Evolutionary conservation across 23 tunicate genomes (phyloP).

Genomic region (Trididemnum clinides): DNA sequence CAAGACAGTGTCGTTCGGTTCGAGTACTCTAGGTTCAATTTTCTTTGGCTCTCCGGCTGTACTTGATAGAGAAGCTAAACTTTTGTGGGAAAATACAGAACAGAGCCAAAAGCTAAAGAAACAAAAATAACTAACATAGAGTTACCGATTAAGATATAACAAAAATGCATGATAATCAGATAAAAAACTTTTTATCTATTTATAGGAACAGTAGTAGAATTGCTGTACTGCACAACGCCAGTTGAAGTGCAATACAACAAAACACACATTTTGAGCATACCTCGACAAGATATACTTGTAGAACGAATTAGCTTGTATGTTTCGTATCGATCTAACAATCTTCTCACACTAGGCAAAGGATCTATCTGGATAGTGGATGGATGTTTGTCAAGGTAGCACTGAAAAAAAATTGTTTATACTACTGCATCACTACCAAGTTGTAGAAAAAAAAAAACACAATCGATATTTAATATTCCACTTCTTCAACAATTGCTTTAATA

Average conservation of each 20-base stretch:
- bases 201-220: background rate
- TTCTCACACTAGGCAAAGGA: constrained; percentile 70
- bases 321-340: constrained; percentile 66
- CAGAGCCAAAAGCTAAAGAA: no score
- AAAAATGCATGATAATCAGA: background rate
- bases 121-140: no score
- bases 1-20: no score
- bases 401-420: no score
- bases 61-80: no score
- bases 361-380: constrained; percentile 65
- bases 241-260: background rate
- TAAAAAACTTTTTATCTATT: background rate
- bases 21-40: no score
- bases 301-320: constrained; percentile 63
- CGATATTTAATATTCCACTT: no score
- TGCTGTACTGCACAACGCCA: background rate
- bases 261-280: constrained; percentile 5
- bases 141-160: background rate
- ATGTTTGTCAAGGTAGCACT: constrained; percentile 57
- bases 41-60: no score
- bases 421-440: no score
- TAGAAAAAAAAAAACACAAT: no score
- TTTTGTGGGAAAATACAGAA: no score
- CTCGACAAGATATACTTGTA: constrained; percentile 53
- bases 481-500: no score